Evolutionary conservation across 2,888 invertebrate species (phyloP), one percentile per base, ranked within the genome.

Genomic region (Poecilobothrus nobilitatus): DNA sequence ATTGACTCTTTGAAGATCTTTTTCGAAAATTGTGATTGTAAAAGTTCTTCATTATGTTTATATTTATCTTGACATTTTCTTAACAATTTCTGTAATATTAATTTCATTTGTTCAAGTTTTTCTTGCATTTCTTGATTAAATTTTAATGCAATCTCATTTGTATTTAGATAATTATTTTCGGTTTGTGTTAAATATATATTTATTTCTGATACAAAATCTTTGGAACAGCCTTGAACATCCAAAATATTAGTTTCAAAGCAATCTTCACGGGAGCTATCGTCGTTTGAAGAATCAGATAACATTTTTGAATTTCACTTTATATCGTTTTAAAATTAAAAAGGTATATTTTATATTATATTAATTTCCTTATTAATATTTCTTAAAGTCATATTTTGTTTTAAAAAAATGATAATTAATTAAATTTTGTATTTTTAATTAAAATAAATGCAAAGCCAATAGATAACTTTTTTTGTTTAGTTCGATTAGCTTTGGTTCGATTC

Each of bases 71-170:
- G 70, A 1, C 78, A 75, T 9, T 71, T 70, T 15, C 73, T 41
- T 22, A 79, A 37, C 3, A 79, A 44, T 1, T 68, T 41, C 27
- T 74, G 68, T 1, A 79, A 69, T 61, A 75, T 74, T 1, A 66
- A 33, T 3, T 74, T 73, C 5, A 78, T 70, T 15, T 73, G 67
- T 3, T 74, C 66, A n/a, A 81, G 70, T n/a, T 75, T 73, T 0
- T 71, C 68, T 63, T 79, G 78, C 71, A 80, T 71, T 63, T 75
- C 73, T 67, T 73, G 74, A 70, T 81, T 81, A 0, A 78, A 64
- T 34, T 27, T 10, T 21, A 80, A 69, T 0, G 79, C 76, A 69
- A 76, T 77, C 37, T 72, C 72, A 69, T 69, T 66, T 12, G 2
- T 18, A 18, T 53, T 18, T 18, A 1, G 1, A 2, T n/a, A 2